Evolutionary conservation across 2,888 invertebrate species (phyloP), one percentile per base, ranked within the genome.

Genomic region (Agapostemon virescens): DNA sequence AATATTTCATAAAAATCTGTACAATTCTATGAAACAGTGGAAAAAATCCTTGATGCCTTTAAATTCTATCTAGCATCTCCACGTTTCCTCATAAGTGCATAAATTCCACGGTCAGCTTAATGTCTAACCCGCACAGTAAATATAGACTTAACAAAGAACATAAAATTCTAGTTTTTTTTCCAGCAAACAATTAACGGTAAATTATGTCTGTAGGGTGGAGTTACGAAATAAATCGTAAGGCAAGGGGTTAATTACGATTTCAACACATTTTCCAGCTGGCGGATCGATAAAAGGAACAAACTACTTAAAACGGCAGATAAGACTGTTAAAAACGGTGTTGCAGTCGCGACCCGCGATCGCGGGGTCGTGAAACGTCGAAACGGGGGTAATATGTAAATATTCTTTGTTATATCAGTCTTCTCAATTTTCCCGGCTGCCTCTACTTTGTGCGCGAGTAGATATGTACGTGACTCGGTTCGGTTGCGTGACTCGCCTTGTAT

Each of bases 381-480:
- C 55, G 2, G 26, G 13, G n/a, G 63, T 11, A n/a, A 63, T 63
- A 63, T 63, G 63, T 63, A 63, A 63, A 63, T 63, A 63, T 0
- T 63, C 63, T 36, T 63, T 63, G 63, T 63, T 63, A 63, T 63
- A 63, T 63, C 63, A 63, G 38, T 63, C 36, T 36, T n/a, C 36
- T 33, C 36, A 63, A 63, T 63, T 63, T 36, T 63, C n/a, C 63
- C 36, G 11, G 33, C n/a, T n/a, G 36, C 36, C 63, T 36, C 61
- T 63, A 33, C n/a, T 63, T 63, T 36, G 36, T 36, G 38, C 13
- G 33, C 63, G 63, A 20, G 30, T 20, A n/a, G 36, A 63, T 63
- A 63, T 13, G 36, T 38, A 63, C n/a, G 36, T 38, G 36, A 63
- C 63, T 36, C 36, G 63, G 36, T 36, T 36, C 63, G 11, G 63